A percentile compares a stretch with the other conserved stretches of the same genome.
phyloP scores from a whole-genome alignment of 2,888 invertebrate genomes.

The Rotaria socialis region DNA sequence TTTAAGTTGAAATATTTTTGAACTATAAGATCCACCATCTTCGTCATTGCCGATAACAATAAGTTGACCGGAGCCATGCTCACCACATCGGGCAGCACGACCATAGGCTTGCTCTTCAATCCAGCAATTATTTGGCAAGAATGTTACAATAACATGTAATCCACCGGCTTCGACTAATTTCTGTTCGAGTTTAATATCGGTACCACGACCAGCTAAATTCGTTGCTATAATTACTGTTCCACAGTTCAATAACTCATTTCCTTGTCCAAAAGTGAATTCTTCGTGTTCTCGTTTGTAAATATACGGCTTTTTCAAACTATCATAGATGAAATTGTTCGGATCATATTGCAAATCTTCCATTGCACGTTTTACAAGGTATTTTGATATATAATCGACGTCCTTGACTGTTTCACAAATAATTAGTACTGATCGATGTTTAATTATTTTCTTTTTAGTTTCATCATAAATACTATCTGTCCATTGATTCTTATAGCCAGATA shows the following conservation, averaged over 20 bases:
- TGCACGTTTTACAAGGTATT: not conserved
- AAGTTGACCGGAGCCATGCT: constrained; percentile 45
- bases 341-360: not conserved
- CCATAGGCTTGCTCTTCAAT: constrained; percentile 48
- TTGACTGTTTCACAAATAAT: constrained; percentile 44
- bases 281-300: not conserved
- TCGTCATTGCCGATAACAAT: constrained; percentile 35
- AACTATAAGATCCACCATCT: not conserved
- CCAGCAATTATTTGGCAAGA: constrained; percentile 47
- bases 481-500: not conserved
- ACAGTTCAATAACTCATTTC: constrained; percentile 8
- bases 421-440: constrained; percentile 37
- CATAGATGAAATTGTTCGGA: not conserved
- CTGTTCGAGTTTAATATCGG: constrained; percentile 45
- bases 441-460: not conserved
- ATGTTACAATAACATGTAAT: constrained; percentile 47
- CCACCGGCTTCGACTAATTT: constrained; percentile 46
- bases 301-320: not conserved
- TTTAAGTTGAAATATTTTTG: constrained; percentile 36
- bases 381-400: not conserved
- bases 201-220: constrained; percentile 48
- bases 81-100: constrained; percentile 47
- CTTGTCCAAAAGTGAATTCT: not conserved
- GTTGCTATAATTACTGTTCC: constrained; percentile 47
- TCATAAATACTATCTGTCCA: not conserved